A percentile compares a stretch with the other conserved stretches of the same genome.
Conservation (phyloP, 2,113 vertebrate genomes). For the Callithrix jacchus region DNA sequence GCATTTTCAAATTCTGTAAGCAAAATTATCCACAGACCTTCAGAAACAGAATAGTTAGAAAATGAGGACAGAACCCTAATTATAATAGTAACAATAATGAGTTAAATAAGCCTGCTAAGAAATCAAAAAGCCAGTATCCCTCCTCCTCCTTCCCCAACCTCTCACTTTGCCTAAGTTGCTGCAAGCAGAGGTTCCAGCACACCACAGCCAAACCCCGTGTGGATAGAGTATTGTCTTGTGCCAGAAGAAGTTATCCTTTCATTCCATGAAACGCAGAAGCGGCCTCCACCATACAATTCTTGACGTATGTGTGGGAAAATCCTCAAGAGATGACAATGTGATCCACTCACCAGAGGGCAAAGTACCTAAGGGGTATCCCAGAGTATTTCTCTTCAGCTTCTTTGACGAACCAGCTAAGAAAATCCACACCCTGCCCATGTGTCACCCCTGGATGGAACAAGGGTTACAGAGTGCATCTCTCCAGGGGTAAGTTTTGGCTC, state of each 20-base stretch:
- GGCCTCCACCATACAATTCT: neutral
- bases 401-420: constrained; percentile 43
- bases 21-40: constrained; percentile 37
- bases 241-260: neutral
- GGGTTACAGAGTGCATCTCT: neutral
- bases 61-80: constrained; percentile 18
- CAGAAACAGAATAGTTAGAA: neutral
- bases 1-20: constrained; percentile 41
- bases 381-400: neutral
- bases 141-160: neutral
- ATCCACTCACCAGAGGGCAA: neutral
- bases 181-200: accelerated
- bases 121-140: neutral
- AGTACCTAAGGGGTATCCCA: neutral
- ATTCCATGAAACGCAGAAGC: neutral
- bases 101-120: neutral
- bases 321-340: neutral
- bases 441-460: neutral
- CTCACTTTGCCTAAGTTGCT: neutral
- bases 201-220: neutral
- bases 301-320: neutral
- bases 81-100: neutral
- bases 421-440: neutral
- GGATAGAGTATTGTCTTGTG: accelerated
- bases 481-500: neutral